Conservation (phyloP, 2,888 invertebrate genomes). For the Parnassius orleans region DNA sequence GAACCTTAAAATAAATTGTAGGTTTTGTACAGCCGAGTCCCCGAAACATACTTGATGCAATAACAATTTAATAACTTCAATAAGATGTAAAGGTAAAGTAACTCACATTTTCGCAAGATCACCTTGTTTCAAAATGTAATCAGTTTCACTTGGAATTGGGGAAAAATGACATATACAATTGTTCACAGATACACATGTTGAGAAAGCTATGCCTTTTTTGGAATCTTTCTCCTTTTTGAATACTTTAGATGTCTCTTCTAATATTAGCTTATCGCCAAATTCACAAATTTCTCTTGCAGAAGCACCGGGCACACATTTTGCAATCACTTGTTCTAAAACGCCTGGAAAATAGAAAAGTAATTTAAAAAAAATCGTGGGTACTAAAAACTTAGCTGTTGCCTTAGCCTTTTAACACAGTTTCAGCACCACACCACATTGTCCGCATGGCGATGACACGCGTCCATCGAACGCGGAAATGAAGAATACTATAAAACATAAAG, state of each 20-base stretch:
- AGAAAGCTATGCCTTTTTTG: constrained; percentile 99
- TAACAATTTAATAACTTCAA: neutral
- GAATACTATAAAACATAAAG: constrained; percentile 5
- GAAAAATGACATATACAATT: constrained; percentile 99
- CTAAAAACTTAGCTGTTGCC: neutral
- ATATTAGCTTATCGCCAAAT: constrained; percentile 91
- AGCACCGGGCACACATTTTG: constrained; percentile 92
- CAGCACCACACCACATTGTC: constrained; percentile 49
- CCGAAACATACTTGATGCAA: no score
- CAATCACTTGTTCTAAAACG: constrained; percentile 92
- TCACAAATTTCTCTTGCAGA: constrained; percentile 96
- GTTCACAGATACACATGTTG: constrained; percentile 98
- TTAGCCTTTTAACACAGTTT: constrained; percentile 35
- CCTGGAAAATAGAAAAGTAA: constrained; percentile 81
- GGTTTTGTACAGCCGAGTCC: no score
- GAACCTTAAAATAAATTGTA: no score
- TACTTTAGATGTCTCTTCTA: constrained; percentile 96
- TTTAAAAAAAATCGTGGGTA: neutral
- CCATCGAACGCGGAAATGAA: constrained; percentile 33
- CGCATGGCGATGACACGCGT: constrained; percentile 80
- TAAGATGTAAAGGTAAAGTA: neutral
- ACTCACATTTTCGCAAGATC: constrained; percentile 99
- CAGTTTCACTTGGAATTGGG: constrained; percentile 95
- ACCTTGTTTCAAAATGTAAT: constrained; percentile 91
- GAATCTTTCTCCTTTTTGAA: constrained; percentile 99